Evolutionary conservation across 1,140 invertebrate genomes (phyloP).

Genomic region (Nylanderia fulva): DNA sequence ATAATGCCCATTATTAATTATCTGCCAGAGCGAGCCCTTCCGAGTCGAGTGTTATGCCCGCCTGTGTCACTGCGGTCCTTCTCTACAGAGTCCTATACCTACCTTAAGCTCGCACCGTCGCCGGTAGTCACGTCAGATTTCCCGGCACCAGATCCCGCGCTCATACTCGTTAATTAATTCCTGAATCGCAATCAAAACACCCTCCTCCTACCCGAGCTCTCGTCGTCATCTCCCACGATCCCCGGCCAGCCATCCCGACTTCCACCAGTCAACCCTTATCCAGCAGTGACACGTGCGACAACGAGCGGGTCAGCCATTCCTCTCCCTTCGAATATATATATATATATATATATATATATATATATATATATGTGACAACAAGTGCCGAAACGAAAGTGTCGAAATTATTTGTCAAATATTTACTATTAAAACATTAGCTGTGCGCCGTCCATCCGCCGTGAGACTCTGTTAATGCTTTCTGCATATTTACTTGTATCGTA

Average conservation of each 20-base stretch:
- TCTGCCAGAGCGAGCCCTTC: constrained; percentile 54
- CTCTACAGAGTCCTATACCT: no score
- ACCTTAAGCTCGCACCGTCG: constrained; percentile 70
- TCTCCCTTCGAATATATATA: background rate
- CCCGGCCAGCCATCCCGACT: constrained; percentile 25
- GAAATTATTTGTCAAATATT: constrained; percentile 51
- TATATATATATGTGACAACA: background rate
- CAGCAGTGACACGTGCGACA: constrained; percentile 50
- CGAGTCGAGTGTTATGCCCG: constrained; percentile 2
- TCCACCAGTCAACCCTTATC: constrained; percentile 61
- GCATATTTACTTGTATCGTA: constrained; percentile 18
- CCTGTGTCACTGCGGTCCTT: background rate
- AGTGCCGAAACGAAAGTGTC: background rate
- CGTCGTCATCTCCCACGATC: constrained; percentile 37
- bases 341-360: no score
- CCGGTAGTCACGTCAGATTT: constrained; percentile 79
- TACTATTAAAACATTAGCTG: constrained; percentile 37
- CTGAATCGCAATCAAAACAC: constrained; percentile 78
- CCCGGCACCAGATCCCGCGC: constrained; percentile 67
- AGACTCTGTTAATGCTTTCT: background rate
- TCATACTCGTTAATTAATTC: constrained; percentile 80
- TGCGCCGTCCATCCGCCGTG: background rate
- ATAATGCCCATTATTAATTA: constrained; percentile 78
- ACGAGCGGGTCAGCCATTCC: background rate
- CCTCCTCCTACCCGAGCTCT: constrained; percentile 52